Evolutionary conservation across 2,113 vertebrate species (phyloP).

Genomic region (Thalassarche chlororhynchos): DNA sequence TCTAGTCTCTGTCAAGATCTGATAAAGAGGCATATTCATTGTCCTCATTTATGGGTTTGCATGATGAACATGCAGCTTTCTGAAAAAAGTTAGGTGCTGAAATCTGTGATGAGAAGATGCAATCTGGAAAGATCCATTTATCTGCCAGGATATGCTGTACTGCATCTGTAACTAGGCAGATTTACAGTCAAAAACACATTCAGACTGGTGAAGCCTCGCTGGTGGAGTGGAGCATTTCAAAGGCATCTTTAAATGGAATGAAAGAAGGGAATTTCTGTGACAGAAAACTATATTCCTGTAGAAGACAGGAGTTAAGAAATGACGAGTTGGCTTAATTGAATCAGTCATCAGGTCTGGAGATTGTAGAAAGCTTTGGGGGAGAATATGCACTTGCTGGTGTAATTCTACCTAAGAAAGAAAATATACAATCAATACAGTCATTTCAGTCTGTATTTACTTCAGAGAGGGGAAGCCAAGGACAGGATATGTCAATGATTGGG

Average conservation of each 20-base stretch:
- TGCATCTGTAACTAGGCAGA: conserved; percentile 36
- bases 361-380: neutral
- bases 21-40: neutral
- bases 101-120: conserved; percentile 6
- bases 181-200: conserved; percentile 13
- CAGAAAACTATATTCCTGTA: neutral
- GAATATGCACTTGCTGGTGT: neutral
- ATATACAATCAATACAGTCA: conserved; percentile 25
- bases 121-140: conserved; percentile 35
- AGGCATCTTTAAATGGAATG: neutral
- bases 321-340: conserved; percentile 22
- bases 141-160: neutral
- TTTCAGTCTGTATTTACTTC: conserved; percentile 2
- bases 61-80: neutral
- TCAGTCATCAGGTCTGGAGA: neutral
- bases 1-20: neutral
- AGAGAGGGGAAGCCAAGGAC: neutral
- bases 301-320: neutral
- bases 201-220: neutral
- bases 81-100: neutral
- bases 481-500: neutral
- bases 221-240: neutral
- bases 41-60: neutral
- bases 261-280: neutral
- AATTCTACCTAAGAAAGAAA: conserved; percentile 11